Evolutionary conservation across 1,140 invertebrate species (phyloP), one percentile per base, ranked within the genome.

Genomic region (Colletes gigas): DNA sequence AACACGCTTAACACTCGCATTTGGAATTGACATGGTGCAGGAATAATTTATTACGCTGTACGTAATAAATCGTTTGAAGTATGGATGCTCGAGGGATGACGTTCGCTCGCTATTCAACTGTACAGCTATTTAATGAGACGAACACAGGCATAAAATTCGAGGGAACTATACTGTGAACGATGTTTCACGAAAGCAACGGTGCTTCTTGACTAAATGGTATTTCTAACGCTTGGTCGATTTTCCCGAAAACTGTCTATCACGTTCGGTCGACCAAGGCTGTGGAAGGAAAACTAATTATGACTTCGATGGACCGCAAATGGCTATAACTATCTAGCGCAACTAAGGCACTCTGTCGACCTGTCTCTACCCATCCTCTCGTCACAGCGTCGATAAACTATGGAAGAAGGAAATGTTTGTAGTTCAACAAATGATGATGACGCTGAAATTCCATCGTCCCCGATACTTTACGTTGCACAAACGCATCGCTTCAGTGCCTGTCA

Each of bases 251-350:
- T 83, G 84, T 85, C 84, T 80, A 86, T 86, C 84, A 70, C 67
- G 67, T 65, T 85, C 57, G 83, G 67, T 81, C 68, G 82, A 83
- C 70, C 86, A 44, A 78, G 79, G 78, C 79, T 75, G 81, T 78
- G 76, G 81, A 81, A 74, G 81, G 85, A 85, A 90, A 91, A 89
- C 89, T 87, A 91, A 90, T 90, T 90, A 90, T 82, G 81, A 81
- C 83, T 65, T 80, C 86, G 84, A 89, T 90, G 86, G 85, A 82
- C 88, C 88, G 83, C 87, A 88, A 89, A 89, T 87, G 85, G 89
- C 85, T 83, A 77, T 79, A 83, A 88, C 86, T 87, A 89, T 81
- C 83, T 74, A 77, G 81, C 59, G 65, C 54, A 83, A 81, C 81
- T 77, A 74, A 83, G 67, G 75, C 59, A 68, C 62, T 73, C 69